Evolutionary conservation across 1,140 invertebrate species (phyloP).

Genomic region (Drosophila yakuba): DNA sequence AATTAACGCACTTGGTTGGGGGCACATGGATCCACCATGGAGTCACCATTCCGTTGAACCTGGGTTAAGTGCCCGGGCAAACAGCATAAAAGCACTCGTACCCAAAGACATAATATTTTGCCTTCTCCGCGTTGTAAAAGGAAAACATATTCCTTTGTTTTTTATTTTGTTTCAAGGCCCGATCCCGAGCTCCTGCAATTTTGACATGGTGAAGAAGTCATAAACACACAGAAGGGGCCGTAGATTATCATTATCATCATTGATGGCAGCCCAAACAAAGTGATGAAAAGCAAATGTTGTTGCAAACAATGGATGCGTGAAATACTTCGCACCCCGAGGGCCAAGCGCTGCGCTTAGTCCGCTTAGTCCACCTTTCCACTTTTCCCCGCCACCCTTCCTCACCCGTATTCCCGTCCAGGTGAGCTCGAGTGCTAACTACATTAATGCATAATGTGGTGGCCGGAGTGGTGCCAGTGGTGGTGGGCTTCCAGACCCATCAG

Average conservation of each 20-base stretch:
- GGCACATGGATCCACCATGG: background rate
- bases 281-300: conserved; percentile 83
- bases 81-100: conserved; percentile 28
- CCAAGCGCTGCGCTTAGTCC: background rate
- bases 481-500: conserved; percentile 29
- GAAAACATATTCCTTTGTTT: conserved; percentile 64
- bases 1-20: conserved; percentile 23
- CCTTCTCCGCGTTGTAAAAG: conserved; percentile 34
- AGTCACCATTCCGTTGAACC: background rate
- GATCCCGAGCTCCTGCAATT: conserved; percentile 7
- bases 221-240: conserved; percentile 65
- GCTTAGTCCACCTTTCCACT: background rate
- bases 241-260: conserved; percentile 58
- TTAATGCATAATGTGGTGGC: conserved; percentile 69
- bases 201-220: conserved; percentile 51
- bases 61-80: conserved; percentile 43
- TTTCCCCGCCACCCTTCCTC: background rate
- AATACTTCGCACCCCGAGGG: conserved; percentile 56
- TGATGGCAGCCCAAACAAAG: conserved; percentile 60
- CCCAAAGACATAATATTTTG: conserved; percentile 7
- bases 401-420: conserved; percentile 43
- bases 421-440: conserved; percentile 73
- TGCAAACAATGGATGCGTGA: conserved; percentile 74
- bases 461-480: conserved; percentile 3
- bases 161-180: conserved; percentile 20